These are phyloP conservation scores for Hanleya hanleyi DNA, from an alignment of 2,888 invertebrate species.

Conservation along the genomic window DNA sequence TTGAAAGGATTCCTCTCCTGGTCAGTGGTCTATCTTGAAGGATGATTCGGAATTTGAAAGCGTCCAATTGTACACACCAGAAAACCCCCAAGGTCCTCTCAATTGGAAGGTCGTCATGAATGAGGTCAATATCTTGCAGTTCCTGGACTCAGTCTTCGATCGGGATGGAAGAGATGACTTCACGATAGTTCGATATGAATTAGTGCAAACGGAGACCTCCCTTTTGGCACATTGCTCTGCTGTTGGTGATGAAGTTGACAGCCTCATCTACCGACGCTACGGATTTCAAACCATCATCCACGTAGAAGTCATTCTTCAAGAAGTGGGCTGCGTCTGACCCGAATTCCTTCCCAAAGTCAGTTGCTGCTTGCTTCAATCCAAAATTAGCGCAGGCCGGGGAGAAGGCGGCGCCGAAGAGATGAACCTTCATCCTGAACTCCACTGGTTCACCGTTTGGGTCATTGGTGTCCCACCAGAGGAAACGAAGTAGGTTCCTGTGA, in stretches of 20 bases:
- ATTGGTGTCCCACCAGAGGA: slow-evolving; percentile 22
- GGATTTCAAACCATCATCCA: slow-evolving; percentile 42
- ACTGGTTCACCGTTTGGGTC: slow-evolving; percentile 1
- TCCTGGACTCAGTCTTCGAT: slow-evolving; percentile 32
- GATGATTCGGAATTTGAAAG: slow-evolving; percentile 25
- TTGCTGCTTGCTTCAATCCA: slow-evolving; percentile 28
- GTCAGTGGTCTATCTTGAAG: slow-evolving; percentile 27
- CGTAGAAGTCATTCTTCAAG: slow-evolving; percentile 37
- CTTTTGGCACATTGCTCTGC: slow-evolving; percentile 27
- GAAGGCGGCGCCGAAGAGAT: slow-evolving; percentile 36
- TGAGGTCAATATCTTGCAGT: slow-evolving; percentile 4
- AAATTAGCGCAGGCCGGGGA: slow-evolving; percentile 39
- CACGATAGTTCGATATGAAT: slow-evolving; percentile 39
- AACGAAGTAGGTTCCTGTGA: slow-evolving; percentile 25
- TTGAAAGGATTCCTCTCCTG: slow-evolving; percentile 37
- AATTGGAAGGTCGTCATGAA: slow-evolving; percentile 12
- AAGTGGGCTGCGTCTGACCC: slow-evolving; percentile 30
- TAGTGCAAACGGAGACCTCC: slow-evolving; percentile 42
- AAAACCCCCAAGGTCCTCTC: slow-evolving; percentile 41
- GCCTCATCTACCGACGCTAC: slow-evolving; percentile 29
- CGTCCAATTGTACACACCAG: slow-evolving; percentile 40
- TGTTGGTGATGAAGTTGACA: slow-evolving; percentile 25
- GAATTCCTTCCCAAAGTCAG: slow-evolving; percentile 14
- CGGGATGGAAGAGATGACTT: slow-evolving; percentile 34
- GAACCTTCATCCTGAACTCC: slow-evolving; percentile 36